Evolutionary conservation across 2,888 invertebrate species (phyloP).

Genomic region (Scaptomyza tumidula): DNA sequence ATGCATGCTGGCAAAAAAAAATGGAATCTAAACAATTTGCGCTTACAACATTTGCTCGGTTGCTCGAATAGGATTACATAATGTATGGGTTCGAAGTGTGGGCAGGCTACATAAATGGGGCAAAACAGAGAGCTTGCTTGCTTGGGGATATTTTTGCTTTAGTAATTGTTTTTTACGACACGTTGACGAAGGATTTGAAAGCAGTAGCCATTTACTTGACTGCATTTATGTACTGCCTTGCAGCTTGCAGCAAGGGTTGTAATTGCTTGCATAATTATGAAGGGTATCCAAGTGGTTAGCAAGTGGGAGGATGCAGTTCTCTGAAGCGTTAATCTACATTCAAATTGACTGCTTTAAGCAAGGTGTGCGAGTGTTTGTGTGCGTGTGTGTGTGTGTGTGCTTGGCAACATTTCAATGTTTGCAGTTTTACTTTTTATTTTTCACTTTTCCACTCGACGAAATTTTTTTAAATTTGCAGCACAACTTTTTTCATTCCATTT

Average conservation of each 20-base stretch:
- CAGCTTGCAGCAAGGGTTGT: constrained; percentile 24
- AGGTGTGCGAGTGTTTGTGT: background rate
- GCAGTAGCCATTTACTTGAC: constrained; percentile 35
- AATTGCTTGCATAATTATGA: constrained; percentile 63
- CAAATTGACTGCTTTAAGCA: constrained; percentile 52
- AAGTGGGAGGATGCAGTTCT: background rate
- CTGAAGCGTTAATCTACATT: constrained; percentile 61
- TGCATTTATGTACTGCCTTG: constrained; percentile 17
- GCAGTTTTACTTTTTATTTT: constrained; percentile 44
- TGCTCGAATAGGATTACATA: constrained; percentile 64
- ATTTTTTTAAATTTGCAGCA: constrained; percentile 35
- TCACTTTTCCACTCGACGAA: constrained; percentile 63
- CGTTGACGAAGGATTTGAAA: constrained; percentile 18
- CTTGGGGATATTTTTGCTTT: constrained; percentile 37
- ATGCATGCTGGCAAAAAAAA: constrained; percentile 37
- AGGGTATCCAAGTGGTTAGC: constrained; percentile 4
- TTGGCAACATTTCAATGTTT: background rate
- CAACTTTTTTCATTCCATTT: constrained; percentile 51
- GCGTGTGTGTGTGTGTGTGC: background rate
- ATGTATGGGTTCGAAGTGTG: constrained; percentile 8
- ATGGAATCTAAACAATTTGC: constrained; percentile 71
- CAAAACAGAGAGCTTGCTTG: constrained; percentile 10
- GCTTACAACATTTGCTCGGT: constrained; percentile 47
- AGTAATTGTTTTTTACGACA: constrained; percentile 67
- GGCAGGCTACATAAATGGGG: constrained; percentile 7